Percentiles rank a stretch among this genome's conserved stretches.
These are phyloP conservation scores for Molossus molossus DNA, from an alignment of 2,797 vertebrate genomes.

Conservation along the genomic window DNA sequence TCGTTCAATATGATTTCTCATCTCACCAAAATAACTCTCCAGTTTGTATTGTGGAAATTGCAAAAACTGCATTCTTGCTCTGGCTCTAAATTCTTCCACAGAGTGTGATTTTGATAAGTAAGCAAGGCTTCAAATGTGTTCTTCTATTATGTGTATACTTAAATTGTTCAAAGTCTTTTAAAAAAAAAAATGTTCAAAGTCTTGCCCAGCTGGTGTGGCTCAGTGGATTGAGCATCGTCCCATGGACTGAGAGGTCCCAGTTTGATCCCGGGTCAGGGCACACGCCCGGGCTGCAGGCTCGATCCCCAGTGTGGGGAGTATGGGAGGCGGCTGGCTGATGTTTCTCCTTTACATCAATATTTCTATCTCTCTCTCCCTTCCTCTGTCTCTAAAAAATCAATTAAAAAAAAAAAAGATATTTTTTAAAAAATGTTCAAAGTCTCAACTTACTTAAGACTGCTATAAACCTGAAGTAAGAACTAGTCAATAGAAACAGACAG, in stretches of 20 bases:
- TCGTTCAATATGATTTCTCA: slow-evolving; percentile 26
- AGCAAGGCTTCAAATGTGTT: slow-evolving; percentile 20
- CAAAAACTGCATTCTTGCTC: background rate
- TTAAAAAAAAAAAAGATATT: no score
- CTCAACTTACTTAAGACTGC: slow-evolving; percentile 2
- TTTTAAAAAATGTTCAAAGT: background rate
- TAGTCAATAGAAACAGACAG: background rate
- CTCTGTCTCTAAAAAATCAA: no score
- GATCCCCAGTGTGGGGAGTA: no score
- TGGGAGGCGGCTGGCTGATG: no score
- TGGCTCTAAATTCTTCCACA: slow-evolving; percentile 31
- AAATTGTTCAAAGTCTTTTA: background rate
- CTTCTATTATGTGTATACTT: background rate
- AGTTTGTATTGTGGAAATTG: slow-evolving; percentile 24
- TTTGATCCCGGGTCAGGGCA: no score
- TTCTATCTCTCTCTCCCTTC: no score
- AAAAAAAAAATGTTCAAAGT: background rate
- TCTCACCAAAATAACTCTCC: slow-evolving; percentile 39
- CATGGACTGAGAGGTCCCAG: no score
- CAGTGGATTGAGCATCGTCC: no score
- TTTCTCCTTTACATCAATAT: no score
- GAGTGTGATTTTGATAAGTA: slow-evolving; percentile 47
- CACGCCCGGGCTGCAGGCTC: no score
- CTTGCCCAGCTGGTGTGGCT: no score
- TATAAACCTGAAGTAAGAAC: slow-evolving; percentile 5